These are phyloP conservation scores for Ennomos quercinarius DNA, from an alignment of 2,888 invertebrate species.

Conservation along the genomic window DNA sequence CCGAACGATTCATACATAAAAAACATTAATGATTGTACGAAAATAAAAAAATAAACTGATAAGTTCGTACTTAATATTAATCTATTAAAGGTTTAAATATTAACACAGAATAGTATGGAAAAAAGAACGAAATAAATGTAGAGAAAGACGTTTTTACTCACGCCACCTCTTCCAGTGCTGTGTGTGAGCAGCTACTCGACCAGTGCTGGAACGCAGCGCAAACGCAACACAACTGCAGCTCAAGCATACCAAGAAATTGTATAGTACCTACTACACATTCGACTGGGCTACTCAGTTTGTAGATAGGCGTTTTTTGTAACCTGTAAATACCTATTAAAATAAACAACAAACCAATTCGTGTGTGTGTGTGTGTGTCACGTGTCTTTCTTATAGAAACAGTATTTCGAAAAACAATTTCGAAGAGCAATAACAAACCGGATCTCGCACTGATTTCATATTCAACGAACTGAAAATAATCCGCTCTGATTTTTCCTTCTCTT, in stretches of 20 bases:
- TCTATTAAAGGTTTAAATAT: no score
- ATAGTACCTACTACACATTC: no score
- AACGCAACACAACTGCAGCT: slow-evolving; percentile 18
- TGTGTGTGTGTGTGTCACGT: no score
- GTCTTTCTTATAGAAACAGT: slow-evolving; percentile 2
- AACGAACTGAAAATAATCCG: slow-evolving; percentile 24
- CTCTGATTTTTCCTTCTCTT: slow-evolving; percentile 20
- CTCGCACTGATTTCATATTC: slow-evolving; percentile 21
- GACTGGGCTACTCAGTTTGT: no score
- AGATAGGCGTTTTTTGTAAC: no score
- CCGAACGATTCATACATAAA: no score
- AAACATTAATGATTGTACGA: no score
- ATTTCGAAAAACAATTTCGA: slow-evolving; percentile 7
- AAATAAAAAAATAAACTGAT: no score
- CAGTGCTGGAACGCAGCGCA: slow-evolving; percentile 30
- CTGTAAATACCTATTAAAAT: neutral
- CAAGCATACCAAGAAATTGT: neutral
- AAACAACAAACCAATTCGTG: no score
- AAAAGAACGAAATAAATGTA: slow-evolving; percentile 47
- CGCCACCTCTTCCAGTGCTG: slow-evolving; percentile 44
- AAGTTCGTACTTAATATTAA: no score
- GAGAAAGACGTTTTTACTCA: slow-evolving; percentile 35
- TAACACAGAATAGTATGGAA: slow-evolving; percentile 29
- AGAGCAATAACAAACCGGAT: slow-evolving; percentile 21
- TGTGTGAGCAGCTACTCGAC: slow-evolving; percentile 45